These are phyloP conservation scores for Catotricha subobsoleta DNA, from an alignment of 2,888 invertebrate species.

Conservation along the genomic window DNA sequence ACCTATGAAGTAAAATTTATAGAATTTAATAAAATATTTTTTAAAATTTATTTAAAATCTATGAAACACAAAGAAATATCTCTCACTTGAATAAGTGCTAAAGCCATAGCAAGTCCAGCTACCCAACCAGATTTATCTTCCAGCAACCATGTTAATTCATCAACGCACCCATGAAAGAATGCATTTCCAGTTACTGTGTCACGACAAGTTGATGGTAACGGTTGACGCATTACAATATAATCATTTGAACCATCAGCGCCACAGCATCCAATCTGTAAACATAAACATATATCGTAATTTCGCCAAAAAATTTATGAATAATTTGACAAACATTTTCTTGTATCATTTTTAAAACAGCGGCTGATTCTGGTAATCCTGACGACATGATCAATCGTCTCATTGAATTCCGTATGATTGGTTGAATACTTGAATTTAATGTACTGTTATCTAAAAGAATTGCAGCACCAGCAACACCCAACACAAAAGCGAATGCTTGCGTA, in stretches of 20 bases:
- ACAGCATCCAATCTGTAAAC: constrained; percentile 72
- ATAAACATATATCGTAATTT: too few species aligned
- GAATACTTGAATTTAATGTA: constrained; percentile 60
- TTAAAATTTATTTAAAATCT: background rate
- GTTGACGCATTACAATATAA: constrained; percentile 56
- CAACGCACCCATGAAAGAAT: constrained; percentile 74
- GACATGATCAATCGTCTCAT: constrained; percentile 58
- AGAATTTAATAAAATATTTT: background rate
- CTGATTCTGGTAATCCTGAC: constrained; percentile 49
- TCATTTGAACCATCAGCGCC: constrained; percentile 76
- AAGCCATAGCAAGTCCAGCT: constrained; percentile 55
- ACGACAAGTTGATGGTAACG: constrained; percentile 65
- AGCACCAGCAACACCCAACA: constrained; percentile 53
- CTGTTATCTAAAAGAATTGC: constrained; percentile 63
- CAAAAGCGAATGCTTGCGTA: constrained; percentile 51
- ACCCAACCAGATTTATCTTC: constrained; percentile 71
- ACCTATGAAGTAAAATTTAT: constrained; percentile 33
- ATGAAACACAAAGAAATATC: background rate
- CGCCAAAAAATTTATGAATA: background rate
- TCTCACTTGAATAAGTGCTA: constrained; percentile 65
- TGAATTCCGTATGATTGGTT: constrained; percentile 53
- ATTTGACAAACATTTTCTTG: constrained; percentile 57
- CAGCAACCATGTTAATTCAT: constrained; percentile 74
- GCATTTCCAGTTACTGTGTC: constrained; percentile 79
- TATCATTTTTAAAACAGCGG: constrained; percentile 52